phyloP scores from a whole-genome alignment of 2,797 vertebrate species.

The Podarcis siculus region DNA sequence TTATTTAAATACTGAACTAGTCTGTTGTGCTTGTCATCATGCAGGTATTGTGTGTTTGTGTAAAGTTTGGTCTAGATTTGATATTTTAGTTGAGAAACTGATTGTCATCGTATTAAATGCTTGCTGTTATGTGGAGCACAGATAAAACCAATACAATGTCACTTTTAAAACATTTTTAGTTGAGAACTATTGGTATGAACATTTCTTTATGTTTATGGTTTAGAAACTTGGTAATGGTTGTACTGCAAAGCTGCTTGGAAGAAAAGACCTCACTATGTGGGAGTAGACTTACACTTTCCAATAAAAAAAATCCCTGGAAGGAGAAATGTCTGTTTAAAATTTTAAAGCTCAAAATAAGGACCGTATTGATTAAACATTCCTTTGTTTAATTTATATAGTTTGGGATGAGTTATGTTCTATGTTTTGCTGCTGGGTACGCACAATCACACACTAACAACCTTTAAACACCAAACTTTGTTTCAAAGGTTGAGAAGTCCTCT shows the following conservation, averaged over 20 bases:
- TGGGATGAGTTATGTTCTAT: slow-evolving; percentile 41
- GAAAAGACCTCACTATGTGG: slow-evolving; percentile 60
- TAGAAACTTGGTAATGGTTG: slow-evolving; percentile 60
- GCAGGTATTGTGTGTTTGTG: slow-evolving; percentile 71
- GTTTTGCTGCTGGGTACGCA: neutral
- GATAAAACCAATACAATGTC: slow-evolving; percentile 70
- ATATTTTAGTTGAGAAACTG: slow-evolving; percentile 68
- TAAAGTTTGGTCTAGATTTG: slow-evolving; percentile 69
- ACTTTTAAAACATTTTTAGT: slow-evolving; percentile 69
- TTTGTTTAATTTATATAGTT: slow-evolving; percentile 65
- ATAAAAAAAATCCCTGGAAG: slow-evolving; percentile 30
- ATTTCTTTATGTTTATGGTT: slow-evolving; percentile 42
- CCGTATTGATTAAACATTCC: slow-evolving; percentile 69
- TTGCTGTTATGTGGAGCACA: slow-evolving; percentile 71
- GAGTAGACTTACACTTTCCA: slow-evolving; percentile 63
- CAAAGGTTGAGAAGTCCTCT: neutral
- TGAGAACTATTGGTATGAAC: slow-evolving; percentile 62
- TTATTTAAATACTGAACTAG: slow-evolving; percentile 69
- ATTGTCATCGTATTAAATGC: slow-evolving; percentile 64
- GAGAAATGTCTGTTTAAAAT: slow-evolving; percentile 52
- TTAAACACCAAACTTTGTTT: neutral
- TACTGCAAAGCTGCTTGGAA: slow-evolving; percentile 63
- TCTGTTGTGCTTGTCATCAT: slow-evolving; percentile 72
- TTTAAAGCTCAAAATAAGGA: slow-evolving; percentile 34
- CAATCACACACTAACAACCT: neutral